These are phyloP conservation scores for Lytechinus variegatus DNA, from an alignment of 35 echinoderm and acorn worm genomes.

Conservation along the genomic window DNA sequence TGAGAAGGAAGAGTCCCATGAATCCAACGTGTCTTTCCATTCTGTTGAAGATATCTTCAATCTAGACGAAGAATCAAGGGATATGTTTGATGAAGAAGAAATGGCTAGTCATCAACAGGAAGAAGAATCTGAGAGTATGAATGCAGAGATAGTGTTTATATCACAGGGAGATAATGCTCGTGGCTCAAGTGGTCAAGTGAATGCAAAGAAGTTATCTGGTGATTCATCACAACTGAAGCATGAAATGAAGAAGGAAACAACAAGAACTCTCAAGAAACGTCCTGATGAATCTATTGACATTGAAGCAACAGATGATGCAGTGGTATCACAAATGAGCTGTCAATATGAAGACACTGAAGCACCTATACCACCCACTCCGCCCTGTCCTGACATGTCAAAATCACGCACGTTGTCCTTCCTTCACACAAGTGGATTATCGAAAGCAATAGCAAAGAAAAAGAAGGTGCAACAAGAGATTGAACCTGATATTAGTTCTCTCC, in stretches of 20 bases:
- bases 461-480: neutral
- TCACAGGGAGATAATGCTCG: neutral
- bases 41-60: conserved; percentile 10
- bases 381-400: conserved; percentile 20
- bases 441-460: neutral
- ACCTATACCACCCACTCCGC: conserved; percentile 68
- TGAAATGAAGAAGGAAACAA: neutral
- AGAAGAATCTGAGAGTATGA: neutral
- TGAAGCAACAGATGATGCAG: conserved; percentile 12
- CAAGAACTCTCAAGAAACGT: neutral
- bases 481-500: conserved; percentile 1
- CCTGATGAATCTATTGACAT: neutral
- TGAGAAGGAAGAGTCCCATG: neutral
- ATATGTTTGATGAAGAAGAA: conserved; percentile 49
- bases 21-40: neutral
- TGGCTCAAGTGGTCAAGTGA: neutral
- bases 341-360: conserved; percentile 52
- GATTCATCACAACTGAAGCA: neutral
- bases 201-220: neutral
- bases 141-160: neutral
- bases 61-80: conserved; percentile 22
- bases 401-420: neutral
- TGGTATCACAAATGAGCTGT: conserved; percentile 19
- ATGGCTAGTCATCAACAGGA: neutral
- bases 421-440: conserved; percentile 21